Evolutionary conservation across 2,888 invertebrate species (phyloP), one percentile per base, ranked within the genome.

Genomic region (Ganaspis brasiliensis): DNA sequence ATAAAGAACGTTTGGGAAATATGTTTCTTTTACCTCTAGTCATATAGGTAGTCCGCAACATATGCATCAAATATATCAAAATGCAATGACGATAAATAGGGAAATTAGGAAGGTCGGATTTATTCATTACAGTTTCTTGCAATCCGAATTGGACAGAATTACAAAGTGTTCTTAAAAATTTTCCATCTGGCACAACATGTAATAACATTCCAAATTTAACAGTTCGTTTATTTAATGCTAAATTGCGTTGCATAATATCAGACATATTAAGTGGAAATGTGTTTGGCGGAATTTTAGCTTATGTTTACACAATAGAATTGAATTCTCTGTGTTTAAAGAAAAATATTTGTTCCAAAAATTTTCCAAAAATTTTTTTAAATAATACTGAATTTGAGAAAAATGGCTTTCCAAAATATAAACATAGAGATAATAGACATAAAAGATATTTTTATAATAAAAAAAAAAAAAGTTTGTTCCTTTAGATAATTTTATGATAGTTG

Each of bases 21-120:
- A 8, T 35, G 35, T 8, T 35, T 35, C 8, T 8, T 6, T 6
- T 35, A 35, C 4, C 35, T 45, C 45, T 14, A 45, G n/a, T 10
- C 12, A 45, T 12, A 14, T 45, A 45, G 89, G 90, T 35, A 84
- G 89, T 12, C 89, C 90, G 71, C 78, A 91, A 37, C 85, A 89
- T 78, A 90, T 91, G 90, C 87, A 89, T 74, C n/a, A n/a, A n/a
- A n/a, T n/a, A n/a, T n/a, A n/a, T n/a, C n/a, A n/a, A n/a, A n/a
- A n/a, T n/a, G n/a, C n/a, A n/a, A n/a, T n/a, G n/a, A n/a, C n/a
- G n/a, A n/a, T n/a, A n/a, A n/a, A n/a, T n/a, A n/a, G n/a, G 12
- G 80, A 86, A 55, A 90, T 82, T 84, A 91, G 91, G 0, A 75
- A 82, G 16, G 89, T 90, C 16, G n/a, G n/a, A n/a, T n/a, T n/a